Evolutionary conservation across 2,797 vertebrate genomes (phyloP).

Genomic region (Eulemur mongoz): DNA sequence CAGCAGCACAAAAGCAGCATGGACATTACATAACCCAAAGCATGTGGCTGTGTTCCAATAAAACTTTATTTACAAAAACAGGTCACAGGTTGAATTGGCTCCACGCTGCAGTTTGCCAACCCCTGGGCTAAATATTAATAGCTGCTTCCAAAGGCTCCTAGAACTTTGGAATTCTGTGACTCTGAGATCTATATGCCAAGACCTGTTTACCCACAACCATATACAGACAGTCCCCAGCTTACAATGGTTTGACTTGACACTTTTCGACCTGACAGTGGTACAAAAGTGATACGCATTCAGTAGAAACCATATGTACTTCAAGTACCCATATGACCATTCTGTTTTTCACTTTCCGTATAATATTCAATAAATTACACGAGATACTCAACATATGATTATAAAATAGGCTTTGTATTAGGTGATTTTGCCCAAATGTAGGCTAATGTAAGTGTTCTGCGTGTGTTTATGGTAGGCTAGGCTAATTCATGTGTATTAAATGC

Average conservation of each 20-base stretch:
- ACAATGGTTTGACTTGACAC: background rate
- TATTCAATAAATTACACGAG: background rate
- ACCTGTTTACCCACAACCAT: background rate
- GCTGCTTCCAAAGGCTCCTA: background rate
- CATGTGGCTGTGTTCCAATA: background rate
- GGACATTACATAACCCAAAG: background rate
- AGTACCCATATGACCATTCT: background rate
- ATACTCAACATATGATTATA: background rate
- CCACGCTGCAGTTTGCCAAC: background rate
- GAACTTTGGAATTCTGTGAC: background rate
- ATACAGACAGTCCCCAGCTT: background rate
- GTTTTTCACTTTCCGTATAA: background rate
- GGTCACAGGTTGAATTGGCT: background rate
- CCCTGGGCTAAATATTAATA: background rate
- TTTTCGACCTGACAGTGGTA: no score
- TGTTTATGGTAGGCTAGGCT: background rate
- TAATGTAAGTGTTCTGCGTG: background rate
- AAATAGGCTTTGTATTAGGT: background rate
- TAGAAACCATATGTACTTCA: background rate
- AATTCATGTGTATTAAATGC: background rate
- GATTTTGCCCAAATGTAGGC: background rate
- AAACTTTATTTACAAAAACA: conserved; percentile 24
- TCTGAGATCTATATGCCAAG: background rate
- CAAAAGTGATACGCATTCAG: background rate
- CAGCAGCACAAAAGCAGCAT: background rate